Base-by-base conservation (phyloP, 2,888 invertebrate genomes). In the Linnaemya tessellans region DNA sequence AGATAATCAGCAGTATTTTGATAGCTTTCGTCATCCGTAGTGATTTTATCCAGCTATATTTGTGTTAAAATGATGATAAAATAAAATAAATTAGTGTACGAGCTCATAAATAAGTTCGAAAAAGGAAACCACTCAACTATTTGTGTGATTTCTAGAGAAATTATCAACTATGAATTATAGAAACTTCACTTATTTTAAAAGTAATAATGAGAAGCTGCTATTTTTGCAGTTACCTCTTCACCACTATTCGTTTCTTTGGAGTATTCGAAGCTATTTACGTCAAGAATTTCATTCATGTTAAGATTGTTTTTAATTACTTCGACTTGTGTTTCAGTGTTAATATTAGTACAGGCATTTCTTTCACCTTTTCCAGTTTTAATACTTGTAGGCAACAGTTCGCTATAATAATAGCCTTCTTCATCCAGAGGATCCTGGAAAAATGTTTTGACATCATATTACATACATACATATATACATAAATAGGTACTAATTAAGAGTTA, bases 391-490 rank as follows among this genome's bases (percentile, higher is more conserved):
- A 35, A 20, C 3, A 73, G 13, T 8, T 38, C 84, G 25, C 13
- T 38, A 11, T 30, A 73, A 10, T 67, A 41, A 41, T 30, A 81
- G 41, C 56, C 18, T 15, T 43, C 54, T 67, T 81, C 80, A 49
- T 73, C 49, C n/a, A 84, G 71, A n/a, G 80, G 84, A 78, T 84
- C 84, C 84, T 84, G n/a, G 4, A 60, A 58, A 54, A 25, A 56
- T 5, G 13, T n/a, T 30, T 58, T 9, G 30, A 56, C 3, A 56
- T 30, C 30, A 5, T 5, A n/a, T n/a, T n/a, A n/a, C n/a, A n/a
- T n/a, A n/a, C n/a, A n/a, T n/a, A n/a, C n/a, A n/a, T n/a, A n/a
- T n/a, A n/a, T n/a, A n/a, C n/a, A n/a, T n/a, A 10, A 4, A 56
- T 15, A 30, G 2, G 30, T 30, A 30, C 30, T 30, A 30, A 30